A percentile compares a stretch with the other conserved stretches of the same genome.
phyloP scores from a whole-genome alignment of 1,140 invertebrate genomes.

The Conopomorpha cramerella region DNA sequence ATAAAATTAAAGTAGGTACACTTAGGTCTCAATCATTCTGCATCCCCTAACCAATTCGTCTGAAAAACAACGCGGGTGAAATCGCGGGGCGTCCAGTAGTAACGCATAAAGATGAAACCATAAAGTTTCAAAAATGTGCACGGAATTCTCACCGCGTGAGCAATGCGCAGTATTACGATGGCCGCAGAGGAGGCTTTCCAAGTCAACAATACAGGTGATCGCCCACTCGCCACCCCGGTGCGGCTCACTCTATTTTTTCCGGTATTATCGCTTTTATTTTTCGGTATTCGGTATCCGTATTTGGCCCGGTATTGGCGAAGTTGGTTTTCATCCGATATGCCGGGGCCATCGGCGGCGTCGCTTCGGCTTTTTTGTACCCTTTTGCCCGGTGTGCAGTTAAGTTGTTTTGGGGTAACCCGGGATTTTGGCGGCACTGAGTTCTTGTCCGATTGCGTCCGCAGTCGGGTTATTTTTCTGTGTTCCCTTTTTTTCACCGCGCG shows the following conservation, averaged over 20 bases:
- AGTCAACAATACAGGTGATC: background rate
- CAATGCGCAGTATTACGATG: too few species aligned
- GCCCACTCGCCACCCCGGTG: slow-evolving; percentile 14
- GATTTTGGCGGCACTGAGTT: slow-evolving; percentile 37
- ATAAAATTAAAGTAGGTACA: too few species aligned
- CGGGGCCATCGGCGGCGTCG: slow-evolving; percentile 25
- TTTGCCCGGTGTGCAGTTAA: slow-evolving; percentile 33
- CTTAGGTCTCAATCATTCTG: too few species aligned
- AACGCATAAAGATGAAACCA: too few species aligned
- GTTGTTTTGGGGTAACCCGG: slow-evolving; percentile 54
- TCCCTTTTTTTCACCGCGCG: slow-evolving; percentile 28
- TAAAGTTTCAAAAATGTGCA: too few species aligned
- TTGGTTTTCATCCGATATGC: slow-evolving; percentile 53
- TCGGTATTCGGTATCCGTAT: slow-evolving; percentile 59
- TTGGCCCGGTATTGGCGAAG: slow-evolving; percentile 52
- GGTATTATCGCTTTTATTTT: slow-evolving; percentile 58
- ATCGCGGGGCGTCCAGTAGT: too few species aligned
- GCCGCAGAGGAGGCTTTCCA: too few species aligned
- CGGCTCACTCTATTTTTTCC: slow-evolving; percentile 48
- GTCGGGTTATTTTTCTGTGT: slow-evolving; percentile 20
- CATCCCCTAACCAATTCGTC: too few species aligned
- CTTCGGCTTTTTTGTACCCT: slow-evolving; percentile 42
- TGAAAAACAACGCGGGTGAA: too few species aligned
- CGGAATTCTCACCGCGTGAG: too few species aligned
- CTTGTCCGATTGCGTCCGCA: slow-evolving; percentile 40